Base-by-base conservation (phyloP, 2,113 vertebrate genomes). In the Hirundichthys speculiger region DNA sequence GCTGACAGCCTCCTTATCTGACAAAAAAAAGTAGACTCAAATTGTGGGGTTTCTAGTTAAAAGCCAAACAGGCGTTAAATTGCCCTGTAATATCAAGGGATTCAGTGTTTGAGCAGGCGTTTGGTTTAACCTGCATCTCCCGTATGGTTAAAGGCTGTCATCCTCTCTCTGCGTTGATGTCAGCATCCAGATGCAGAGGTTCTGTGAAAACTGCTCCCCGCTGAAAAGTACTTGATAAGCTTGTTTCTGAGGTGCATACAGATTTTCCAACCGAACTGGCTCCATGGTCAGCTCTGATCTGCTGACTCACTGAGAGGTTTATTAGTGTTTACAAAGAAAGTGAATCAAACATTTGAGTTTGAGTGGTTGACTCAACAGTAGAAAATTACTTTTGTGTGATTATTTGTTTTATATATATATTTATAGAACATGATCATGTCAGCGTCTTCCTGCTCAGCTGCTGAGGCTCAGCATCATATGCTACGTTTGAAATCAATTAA, bases 361-460 rank as follows among this genome's bases (percentile, higher is more conserved):
- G 18, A 73, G 48, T 0, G 0, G 63, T 74, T 72, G 81, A 87
- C 51, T 83, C 79, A 77, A 74, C 74, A 38, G n/a, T 52, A 5
- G n/a, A 40, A 72, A 82, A 61, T 30, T 4, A 61, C 63, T 73
- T 52, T 73, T 55, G 67, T 69, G 62, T 64, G 82, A 78, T 59
- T 12, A 57, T 76, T 41, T 54, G 42, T 72, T 77, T 65, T 63
- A 62, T 34, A 27, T 4, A 27, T 27, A 27, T 7, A 34, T 34
- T 9, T 50, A 55, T 74, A 67, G 74, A 10, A 24, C 13, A 62
- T 24, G 1, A 69, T 74, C 60, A 27, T 42, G 16, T 75, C 73
- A 68, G 60, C 12, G 4, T 71, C 54, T 70, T 30, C 52, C 68
- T 48, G 38, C 20, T 19, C 1, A 1, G 34, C 50, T 73, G 62